These are phyloP conservation scores for Oncorhynchus clarkii DNA, from an alignment of 2,113 vertebrate genomes.

Conservation along the genomic window DNA sequence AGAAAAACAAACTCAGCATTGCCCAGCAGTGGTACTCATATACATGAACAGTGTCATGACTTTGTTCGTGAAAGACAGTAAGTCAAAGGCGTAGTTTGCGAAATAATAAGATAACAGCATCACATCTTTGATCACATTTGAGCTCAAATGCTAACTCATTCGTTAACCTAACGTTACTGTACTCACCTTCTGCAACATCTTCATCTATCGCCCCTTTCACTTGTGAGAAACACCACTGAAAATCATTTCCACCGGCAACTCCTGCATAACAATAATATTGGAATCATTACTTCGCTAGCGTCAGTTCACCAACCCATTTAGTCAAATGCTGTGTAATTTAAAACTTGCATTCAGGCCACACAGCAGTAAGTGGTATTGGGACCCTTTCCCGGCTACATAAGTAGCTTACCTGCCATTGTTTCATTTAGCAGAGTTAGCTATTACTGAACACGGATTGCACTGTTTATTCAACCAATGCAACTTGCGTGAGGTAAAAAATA, in stretches of 20 bases:
- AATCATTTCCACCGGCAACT: conserved; percentile 1
- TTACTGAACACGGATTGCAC: conserved; percentile 41
- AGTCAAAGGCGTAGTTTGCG: no score
- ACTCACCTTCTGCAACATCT: conserved; percentile 1
- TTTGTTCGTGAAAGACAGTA: no score
- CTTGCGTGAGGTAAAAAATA: conserved; percentile 45
- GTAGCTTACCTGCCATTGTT: conserved; percentile 73
- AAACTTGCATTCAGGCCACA: neutral
- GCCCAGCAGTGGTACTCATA: no score
- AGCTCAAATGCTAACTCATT: conserved; percentile 33
- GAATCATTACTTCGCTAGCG: neutral
- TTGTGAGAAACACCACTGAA: conserved; percentile 1
- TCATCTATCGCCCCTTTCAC: neutral
- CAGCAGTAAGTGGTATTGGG: conserved; percentile 39
- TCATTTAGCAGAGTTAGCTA: conserved; percentile 67
- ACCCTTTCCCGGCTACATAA: conserved; percentile 52
- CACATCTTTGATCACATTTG: neutral
- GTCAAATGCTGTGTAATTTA: neutral
- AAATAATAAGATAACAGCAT: no score
- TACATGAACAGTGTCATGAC: no score
- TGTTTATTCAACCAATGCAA: conserved; percentile 54
- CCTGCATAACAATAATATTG: neutral
- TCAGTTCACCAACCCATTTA: neutral
- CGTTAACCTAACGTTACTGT: neutral
- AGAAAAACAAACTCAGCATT: no score